phyloP scores from a whole-genome alignment of 1,140 invertebrate species.

The Monomorium pharaonis region DNA sequence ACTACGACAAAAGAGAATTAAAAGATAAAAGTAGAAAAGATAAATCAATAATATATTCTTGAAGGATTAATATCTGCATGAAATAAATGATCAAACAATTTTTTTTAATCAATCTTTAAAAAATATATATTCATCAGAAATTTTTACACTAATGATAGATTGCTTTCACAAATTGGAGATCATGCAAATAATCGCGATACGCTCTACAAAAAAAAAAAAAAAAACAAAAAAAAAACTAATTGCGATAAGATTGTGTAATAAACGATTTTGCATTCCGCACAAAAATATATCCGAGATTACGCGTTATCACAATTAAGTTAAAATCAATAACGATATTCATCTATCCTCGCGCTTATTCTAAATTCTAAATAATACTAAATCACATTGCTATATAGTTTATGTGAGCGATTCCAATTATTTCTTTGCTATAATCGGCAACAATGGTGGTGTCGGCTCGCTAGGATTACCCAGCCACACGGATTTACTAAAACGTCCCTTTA shows the following conservation, averaged over 20 bases:
- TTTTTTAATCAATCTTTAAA: not conserved
- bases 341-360: not conserved
- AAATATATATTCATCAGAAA: conserved; percentile 18
- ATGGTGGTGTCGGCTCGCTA: conserved; percentile 74
- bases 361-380: conserved; percentile 35
- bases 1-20: not conserved
- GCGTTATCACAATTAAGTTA: conserved; percentile 6
- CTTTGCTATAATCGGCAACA: conserved; percentile 74
- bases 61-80: not conserved
- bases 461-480: conserved; percentile 81
- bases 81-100: not conserved
- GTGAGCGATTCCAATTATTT: conserved; percentile 69
- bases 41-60: not conserved
- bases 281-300: not conserved
- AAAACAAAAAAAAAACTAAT: not conserved
- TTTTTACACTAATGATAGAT: not conserved
- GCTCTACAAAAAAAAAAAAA: too few relatives aligned
- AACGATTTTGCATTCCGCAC: not conserved
- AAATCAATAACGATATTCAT: not conserved
- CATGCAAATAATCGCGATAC: conserved; percentile 1
- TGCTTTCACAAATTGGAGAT: not conserved
- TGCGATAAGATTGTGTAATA: not conserved
- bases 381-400: not conserved
- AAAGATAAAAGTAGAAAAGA: not conserved
- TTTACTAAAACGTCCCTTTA: conserved; percentile 83